phyloP scores from a whole-genome alignment of 2,113 vertebrate species.

The Scartelaos histophorus region DNA sequence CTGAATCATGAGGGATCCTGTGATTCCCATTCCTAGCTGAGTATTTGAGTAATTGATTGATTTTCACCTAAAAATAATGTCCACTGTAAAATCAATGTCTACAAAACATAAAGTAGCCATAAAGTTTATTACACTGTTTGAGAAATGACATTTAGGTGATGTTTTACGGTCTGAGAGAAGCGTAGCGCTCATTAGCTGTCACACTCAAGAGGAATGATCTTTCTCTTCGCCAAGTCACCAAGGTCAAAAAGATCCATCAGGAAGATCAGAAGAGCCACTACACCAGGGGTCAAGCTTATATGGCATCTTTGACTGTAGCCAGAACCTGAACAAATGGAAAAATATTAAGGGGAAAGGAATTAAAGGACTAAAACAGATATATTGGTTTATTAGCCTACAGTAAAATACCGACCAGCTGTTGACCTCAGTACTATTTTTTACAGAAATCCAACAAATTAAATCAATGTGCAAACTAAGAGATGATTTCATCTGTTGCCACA shows the following conservation, averaged over 20 bases:
- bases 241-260: slow-evolving; percentile 9
- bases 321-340: not conserved
- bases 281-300: slow-evolving; percentile 1
- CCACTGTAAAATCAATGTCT: not conserved
- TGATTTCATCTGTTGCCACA: too few species aligned
- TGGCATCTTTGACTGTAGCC: not conserved
- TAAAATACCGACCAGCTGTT: not conserved
- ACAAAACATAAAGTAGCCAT: not conserved
- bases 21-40: too few species aligned
- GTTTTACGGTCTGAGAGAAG: slow-evolving; percentile 1
- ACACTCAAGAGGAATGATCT: slow-evolving; percentile 7
- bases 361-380: not conserved
- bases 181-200: not conserved
- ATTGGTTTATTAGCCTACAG: not conserved
- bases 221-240: slow-evolving; percentile 3
- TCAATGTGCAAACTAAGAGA: not conserved
- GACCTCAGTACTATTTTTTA: not conserved
- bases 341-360: not conserved
- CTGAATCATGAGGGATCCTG: too few species aligned
- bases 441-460: not conserved
- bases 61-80: not conserved
- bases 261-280: not conserved
- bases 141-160: not conserved
- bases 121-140: slow-evolving; percentile 1
- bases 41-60: not conserved